These are phyloP conservation scores for Tenrec ecaudatus DNA, from an alignment of 2,113 vertebrate genomes.

Conservation along the genomic window DNA sequence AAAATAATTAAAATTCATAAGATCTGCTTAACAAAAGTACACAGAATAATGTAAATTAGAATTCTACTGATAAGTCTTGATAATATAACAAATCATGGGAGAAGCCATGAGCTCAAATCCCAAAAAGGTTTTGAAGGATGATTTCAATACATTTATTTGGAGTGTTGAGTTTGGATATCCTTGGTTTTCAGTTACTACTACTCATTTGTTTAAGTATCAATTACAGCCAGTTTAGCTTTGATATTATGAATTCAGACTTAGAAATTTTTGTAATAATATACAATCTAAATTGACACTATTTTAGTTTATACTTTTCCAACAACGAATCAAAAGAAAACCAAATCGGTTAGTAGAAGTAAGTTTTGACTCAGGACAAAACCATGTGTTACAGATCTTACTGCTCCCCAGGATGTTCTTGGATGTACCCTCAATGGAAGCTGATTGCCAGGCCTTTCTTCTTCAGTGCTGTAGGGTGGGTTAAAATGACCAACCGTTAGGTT, in stretches of 20 bases:
- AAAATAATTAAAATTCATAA: neutral
- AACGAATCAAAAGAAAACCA: neutral
- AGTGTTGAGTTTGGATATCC: neutral
- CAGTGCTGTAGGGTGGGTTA: neutral
- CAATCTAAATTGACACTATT: neutral
- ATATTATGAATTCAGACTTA: neutral
- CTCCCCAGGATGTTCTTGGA: neutral
- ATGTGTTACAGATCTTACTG: neutral
- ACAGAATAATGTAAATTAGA: neutral
- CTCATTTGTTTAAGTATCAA: neutral
- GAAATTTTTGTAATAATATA: neutral
- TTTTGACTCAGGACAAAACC: neutral
- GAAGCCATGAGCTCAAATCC: neutral
- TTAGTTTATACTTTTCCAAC: neutral
- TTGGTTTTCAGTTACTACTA: neutral
- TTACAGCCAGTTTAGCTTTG: neutral
- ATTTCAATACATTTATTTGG: neutral
- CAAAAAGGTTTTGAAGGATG: neutral
- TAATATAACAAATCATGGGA: neutral
- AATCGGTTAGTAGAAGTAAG: neutral
- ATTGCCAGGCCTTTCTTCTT: neutral
- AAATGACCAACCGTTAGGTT: too few species aligned
- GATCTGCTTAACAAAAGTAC: neutral
- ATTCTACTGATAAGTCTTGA: neutral
- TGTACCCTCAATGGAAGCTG: too few species aligned